Base-by-base conservation (phyloP, 1,140 invertebrate genomes). In the Ladona fulva region DNA sequence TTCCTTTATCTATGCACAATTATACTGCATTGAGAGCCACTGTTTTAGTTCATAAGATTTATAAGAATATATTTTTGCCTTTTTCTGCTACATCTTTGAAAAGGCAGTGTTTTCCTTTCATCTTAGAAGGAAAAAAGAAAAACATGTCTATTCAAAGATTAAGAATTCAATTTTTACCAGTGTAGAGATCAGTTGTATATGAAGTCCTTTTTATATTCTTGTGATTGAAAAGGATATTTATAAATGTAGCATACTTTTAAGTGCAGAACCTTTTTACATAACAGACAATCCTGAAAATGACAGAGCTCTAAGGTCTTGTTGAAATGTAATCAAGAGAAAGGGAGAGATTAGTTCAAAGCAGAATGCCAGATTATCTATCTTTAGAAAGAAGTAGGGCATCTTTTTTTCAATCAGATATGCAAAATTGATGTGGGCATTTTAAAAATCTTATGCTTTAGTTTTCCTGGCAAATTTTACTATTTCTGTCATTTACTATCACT, bases 61-160 rank as follows among this genome's bases (percentile, higher is more conserved):
- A 66, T 66, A 66, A 66, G 14, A 66, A 66, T 66, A 66, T 66
- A 66, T 66, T 66, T 66, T 66, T 66, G 52, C 52, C 52, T 66
- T 66, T 66, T 66, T 66, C 52, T 19, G 52, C 16, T 37, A 66
- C 16, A 3, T 66, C 52, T 66, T 66, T 66, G 52, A 66, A 66
- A 66, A 66, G 52, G 12, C 52, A 52, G 19, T 66, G 3, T 66
- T 66, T 66, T 66, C 3, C 12, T 66, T 66, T 66, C n/a, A 37
- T 22, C 52, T 66, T 66, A 3, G n/a, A 66, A 66, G 3, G 12
- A 19, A 66, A 66, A 12, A 66, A 66, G 52, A 66, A 66, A 66
- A 66, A 66, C 52, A 3, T 19, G 52, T 66, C 52, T 66, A 6
- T 66, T 66, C 52, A 66, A 66, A 66, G 52, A 66, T 66, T 6